Percentiles rank a stretch among this genome's conserved stretches.
Evolutionary conservation across 2,888 invertebrate species (phyloP).

Genomic region (Xestoiulus laeticollis): DNA sequence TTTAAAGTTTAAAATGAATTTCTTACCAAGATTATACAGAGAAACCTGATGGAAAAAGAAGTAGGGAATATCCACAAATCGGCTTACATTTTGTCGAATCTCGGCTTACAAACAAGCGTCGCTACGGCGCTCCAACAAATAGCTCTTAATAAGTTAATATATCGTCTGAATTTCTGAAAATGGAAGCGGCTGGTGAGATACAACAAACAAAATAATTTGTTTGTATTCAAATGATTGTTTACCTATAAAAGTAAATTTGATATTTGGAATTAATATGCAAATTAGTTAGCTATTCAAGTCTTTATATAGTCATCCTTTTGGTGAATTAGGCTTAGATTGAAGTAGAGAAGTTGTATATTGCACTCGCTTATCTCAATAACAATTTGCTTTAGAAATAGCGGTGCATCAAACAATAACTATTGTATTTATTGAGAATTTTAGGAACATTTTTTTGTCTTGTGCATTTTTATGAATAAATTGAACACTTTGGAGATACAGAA

Average conservation of each 20-base stretch:
- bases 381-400: background rate
- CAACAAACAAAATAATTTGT: background rate
- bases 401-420: no score
- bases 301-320: background rate
- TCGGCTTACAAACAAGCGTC: background rate
- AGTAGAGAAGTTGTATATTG: background rate
- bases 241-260: background rate
- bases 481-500: no score
- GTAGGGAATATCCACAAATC: no score
- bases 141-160: background rate
- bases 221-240: background rate
- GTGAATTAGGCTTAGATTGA: background rate
- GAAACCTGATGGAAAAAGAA: background rate
- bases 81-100: background rate
- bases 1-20: background rate
- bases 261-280: background rate
- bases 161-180: slow-evolving; percentile 6
- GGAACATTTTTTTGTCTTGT: no score
- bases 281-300: background rate
- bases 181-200: slow-evolving; percentile 33
- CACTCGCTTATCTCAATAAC: background rate
- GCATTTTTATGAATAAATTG: no score
- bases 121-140: background rate
- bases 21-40: background rate
- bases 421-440: no score